Evolutionary conservation across 2,797 vertebrate genomes (phyloP).

Genomic region (Morus bassanus): DNA sequence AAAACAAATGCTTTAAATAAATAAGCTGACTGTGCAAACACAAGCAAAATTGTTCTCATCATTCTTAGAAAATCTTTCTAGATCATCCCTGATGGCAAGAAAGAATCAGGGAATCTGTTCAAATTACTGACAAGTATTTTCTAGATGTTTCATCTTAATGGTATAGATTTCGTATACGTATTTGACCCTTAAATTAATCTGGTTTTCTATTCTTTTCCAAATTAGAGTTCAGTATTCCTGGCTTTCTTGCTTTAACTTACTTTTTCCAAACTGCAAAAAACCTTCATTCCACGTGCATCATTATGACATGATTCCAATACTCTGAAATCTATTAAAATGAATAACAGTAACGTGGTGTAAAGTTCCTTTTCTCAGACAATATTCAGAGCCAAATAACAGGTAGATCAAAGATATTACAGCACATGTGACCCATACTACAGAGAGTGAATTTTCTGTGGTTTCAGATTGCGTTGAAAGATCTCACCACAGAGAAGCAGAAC

Average conservation of each 20-base stretch:
- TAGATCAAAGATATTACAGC: background rate
- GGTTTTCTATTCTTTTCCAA: background rate
- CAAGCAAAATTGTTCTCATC: background rate
- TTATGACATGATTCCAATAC: background rate
- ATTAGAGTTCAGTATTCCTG: background rate
- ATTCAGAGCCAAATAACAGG: background rate
- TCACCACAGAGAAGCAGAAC: background rate
- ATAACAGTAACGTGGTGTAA: background rate
- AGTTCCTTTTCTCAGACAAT: background rate
- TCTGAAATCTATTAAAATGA: background rate
- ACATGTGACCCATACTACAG: background rate
- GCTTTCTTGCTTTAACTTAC: background rate
- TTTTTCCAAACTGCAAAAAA: background rate
- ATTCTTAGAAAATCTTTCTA: background rate
- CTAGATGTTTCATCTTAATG: background rate
- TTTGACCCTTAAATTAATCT: background rate
- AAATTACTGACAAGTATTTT: background rate
- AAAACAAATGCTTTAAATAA: background rate
- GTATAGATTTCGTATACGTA: background rate
- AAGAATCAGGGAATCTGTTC: background rate
- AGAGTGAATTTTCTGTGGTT: background rate
- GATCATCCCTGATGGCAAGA: background rate
- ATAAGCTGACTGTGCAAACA: background rate
- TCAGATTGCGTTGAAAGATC: background rate
- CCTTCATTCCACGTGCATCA: background rate